Evolutionary conservation across 2,113 vertebrate genomes (phyloP).

Genomic region (Myodes glareolus): DNA sequence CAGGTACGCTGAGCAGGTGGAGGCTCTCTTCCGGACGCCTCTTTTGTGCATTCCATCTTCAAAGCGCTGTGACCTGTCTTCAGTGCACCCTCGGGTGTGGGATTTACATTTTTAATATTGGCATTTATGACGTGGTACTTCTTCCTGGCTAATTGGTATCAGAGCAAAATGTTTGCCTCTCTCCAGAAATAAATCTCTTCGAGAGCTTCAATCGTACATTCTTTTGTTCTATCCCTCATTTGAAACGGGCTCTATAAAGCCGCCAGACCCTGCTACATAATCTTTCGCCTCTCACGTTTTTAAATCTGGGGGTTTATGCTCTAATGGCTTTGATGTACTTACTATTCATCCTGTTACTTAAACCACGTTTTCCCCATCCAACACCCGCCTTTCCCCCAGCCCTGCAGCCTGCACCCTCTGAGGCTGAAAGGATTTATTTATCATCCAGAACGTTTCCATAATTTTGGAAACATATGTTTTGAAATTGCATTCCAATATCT

Average conservation of each 20-base stretch:
- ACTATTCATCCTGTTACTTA: slow-evolving; percentile 87
- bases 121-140: slow-evolving; percentile 86
- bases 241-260: slow-evolving; percentile 88
- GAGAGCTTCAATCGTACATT: slow-evolving; percentile 88
- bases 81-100: slow-evolving; percentile 86
- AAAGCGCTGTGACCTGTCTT: slow-evolving; percentile 87
- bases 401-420: slow-evolving; percentile 83
- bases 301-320: slow-evolving; percentile 90
- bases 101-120: slow-evolving; percentile 91
- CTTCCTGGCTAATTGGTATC: slow-evolving; percentile 90
- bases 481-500: slow-evolving; percentile 85
- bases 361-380: slow-evolving; percentile 84
- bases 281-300: slow-evolving; percentile 88
- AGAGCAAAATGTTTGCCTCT: slow-evolving; percentile 89
- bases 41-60: slow-evolving; percentile 84
- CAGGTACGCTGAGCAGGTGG: slow-evolving; percentile 77
- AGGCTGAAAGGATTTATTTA: slow-evolving; percentile 89
- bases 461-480: slow-evolving; percentile 87
- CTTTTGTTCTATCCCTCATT: slow-evolving; percentile 90
- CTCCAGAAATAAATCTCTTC: slow-evolving; percentile 89
- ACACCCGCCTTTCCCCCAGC: slow-evolving; percentile 84
- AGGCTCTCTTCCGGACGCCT: slow-evolving; percentile 82
- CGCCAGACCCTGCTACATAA: slow-evolving; percentile 88
- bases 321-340: slow-evolving; percentile 90
- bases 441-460: slow-evolving; percentile 86